Percentiles rank a stretch among this genome's conserved stretches.
Evolutionary conservation across 2,113 vertebrate species (phyloP).

Genomic region (Sylvietta virens): DNA sequence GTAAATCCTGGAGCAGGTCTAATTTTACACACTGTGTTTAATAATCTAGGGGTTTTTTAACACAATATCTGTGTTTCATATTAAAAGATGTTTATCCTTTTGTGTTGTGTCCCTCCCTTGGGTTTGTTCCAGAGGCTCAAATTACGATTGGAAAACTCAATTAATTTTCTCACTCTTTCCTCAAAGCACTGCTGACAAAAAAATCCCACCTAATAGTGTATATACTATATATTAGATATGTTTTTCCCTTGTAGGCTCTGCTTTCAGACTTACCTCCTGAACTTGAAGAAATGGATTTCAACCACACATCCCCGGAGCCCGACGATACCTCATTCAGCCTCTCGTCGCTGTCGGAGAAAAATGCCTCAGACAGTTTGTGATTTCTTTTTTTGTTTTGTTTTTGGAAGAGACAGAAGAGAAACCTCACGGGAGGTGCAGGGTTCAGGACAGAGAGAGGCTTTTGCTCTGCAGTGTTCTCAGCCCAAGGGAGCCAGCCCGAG

Average conservation of each 20-base stretch:
- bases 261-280: slow-evolving; percentile 93
- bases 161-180: not conserved
- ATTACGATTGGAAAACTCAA: not conserved
- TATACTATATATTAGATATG: not conserved
- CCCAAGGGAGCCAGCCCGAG: slow-evolving; percentile 5
- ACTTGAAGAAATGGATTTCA: slow-evolving; percentile 87
- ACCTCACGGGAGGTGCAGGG: not conserved
- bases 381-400: not conserved
- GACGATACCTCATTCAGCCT: slow-evolving; percentile 80
- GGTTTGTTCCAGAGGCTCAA: not conserved
- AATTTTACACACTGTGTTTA: no score
- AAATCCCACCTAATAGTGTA: not conserved
- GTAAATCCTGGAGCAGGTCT: slow-evolving; percentile 57
- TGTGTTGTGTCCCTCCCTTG: not conserved
- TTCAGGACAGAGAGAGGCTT: slow-evolving; percentile 35
- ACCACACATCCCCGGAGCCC: slow-evolving; percentile 71
- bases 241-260: slow-evolving; percentile 79
- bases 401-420: not conserved
- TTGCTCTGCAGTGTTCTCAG: slow-evolving; percentile 20
- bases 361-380: slow-evolving; percentile 79
- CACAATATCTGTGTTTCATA: not conserved
- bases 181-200: not conserved
- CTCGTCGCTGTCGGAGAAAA: slow-evolving; percentile 91
- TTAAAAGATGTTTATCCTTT: not conserved
- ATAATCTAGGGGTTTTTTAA: no score